Evolutionary conservation across 2,888 invertebrate genomes (phyloP).

Genomic region (Linnaemya vulpina): DNA sequence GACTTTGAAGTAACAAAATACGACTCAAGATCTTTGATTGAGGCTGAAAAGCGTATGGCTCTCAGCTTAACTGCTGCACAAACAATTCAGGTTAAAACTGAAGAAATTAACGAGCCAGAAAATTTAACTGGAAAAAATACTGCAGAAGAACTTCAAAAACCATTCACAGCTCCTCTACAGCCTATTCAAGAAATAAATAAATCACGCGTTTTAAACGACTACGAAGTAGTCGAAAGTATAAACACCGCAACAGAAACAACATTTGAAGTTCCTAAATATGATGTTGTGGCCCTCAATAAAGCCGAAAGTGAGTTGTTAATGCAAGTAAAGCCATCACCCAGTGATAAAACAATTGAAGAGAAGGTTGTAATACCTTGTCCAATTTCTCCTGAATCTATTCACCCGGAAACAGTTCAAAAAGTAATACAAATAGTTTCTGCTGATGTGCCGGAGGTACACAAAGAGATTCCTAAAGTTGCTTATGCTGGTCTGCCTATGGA

Average conservation of each 20-base stretch:
- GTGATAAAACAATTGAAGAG: not conserved
- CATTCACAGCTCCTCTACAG: constrained; percentile 68
- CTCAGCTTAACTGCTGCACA: not conserved
- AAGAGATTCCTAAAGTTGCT: constrained; percentile 74
- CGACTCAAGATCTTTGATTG: constrained; percentile 70
- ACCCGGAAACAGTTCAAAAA: constrained; percentile 38
- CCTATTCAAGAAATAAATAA: constrained; percentile 75
- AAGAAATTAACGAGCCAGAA: not conserved
- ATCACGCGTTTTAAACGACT: not conserved
- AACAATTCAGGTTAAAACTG: not conserved
- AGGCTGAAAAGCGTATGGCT: constrained; percentile 70
- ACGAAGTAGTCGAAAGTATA: not conserved
- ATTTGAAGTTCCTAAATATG: constrained; percentile 19
- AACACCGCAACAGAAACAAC: not conserved
- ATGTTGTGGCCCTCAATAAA: not conserved
- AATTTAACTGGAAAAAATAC: not conserved
- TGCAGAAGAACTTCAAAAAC: constrained; percentile 73
- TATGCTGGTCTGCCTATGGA: constrained; percentile 77
- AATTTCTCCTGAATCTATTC: not conserved
- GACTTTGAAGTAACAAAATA: constrained; percentile 73
- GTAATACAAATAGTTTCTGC: not conserved
- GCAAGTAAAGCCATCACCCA: not conserved
- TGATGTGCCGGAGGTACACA: constrained; percentile 57
- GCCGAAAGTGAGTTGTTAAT: constrained; percentile 2
- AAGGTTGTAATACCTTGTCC: not conserved